Evolutionary conservation across 2,113 vertebrate genomes (phyloP).

Genomic region (Caranx ignobilis): DNA sequence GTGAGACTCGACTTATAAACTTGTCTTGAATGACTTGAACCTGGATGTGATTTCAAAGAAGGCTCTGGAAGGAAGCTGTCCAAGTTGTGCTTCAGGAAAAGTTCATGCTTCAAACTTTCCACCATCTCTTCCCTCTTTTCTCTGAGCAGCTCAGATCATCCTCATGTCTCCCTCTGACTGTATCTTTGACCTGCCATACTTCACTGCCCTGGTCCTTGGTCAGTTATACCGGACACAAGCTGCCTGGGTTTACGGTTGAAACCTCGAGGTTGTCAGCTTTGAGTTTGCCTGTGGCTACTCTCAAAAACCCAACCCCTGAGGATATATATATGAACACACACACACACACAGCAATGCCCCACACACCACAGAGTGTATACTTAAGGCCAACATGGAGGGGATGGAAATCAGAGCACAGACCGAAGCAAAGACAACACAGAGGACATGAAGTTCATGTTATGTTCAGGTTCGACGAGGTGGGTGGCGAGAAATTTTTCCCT

Average conservation of each 20-base stretch:
- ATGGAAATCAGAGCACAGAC: constrained; percentile 68
- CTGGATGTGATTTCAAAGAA: neutral
- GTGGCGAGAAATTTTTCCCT: constrained; percentile 48
- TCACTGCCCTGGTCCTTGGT: constrained; percentile 19
- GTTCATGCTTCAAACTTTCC: neutral
- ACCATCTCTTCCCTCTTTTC: neutral
- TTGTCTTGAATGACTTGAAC: constrained; percentile 4
- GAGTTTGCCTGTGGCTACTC: constrained; percentile 46
- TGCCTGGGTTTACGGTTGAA: constrained; percentile 20
- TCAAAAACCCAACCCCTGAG: constrained; percentile 45
- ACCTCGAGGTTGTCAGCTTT: constrained; percentile 34
- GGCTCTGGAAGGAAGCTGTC: neutral
- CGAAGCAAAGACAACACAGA: constrained; percentile 57
- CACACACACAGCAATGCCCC: constrained; percentile 39
- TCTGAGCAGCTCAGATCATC: neutral
- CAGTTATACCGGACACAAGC: constrained; percentile 23
- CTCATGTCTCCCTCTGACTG: neutral
- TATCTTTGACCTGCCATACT: neutral
- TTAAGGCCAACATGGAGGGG: constrained; percentile 47
- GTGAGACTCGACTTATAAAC: neutral
- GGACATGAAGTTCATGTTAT: constrained; percentile 51
- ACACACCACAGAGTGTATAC: constrained; percentile 67
- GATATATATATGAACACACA: constrained; percentile 34
- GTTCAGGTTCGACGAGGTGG: constrained; percentile 65
- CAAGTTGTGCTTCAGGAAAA: neutral